These are phyloP conservation scores for Camptogramma bilineatum DNA, from an alignment of 2,888 invertebrate species.

Conservation along the genomic window DNA sequence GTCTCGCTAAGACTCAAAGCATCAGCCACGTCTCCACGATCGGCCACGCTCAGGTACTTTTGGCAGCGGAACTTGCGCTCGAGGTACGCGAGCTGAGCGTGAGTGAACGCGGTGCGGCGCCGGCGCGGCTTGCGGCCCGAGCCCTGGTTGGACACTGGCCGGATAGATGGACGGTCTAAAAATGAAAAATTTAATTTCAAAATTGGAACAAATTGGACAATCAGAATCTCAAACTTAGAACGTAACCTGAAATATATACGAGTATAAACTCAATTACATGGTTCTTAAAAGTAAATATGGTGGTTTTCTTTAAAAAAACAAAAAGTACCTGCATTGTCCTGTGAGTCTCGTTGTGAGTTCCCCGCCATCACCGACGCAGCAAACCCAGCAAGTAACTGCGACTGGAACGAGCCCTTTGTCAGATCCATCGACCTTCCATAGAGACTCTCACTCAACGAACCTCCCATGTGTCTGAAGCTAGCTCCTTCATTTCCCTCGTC, in stretches of 20 bases:
- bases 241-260: too few relatives aligned
- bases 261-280: too few relatives aligned
- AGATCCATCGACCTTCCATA: slow-evolving; percentile 78
- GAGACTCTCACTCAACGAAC: slow-evolving; percentile 67
- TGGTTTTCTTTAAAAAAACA: too few relatives aligned
- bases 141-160: slow-evolving; percentile 57
- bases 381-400: slow-evolving; percentile 76
- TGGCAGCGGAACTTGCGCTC: slow-evolving; percentile 97
- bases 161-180: slow-evolving; percentile 62
- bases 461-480: slow-evolving; percentile 62
- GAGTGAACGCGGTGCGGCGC: slow-evolving; percentile 96
- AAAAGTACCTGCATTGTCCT: slow-evolving; percentile 65
- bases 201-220: slow-evolving; percentile 36
- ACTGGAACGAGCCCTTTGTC: slow-evolving; percentile 75
- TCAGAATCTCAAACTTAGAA: too few relatives aligned
- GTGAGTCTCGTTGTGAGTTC: slow-evolving; percentile 68
- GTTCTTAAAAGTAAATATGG: too few relatives aligned
- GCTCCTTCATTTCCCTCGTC: slow-evolving; percentile 58
- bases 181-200: not conserved
- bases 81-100: slow-evolving; percentile 95
- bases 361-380: slow-evolving; percentile 77
- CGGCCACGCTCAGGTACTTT: slow-evolving; percentile 97
- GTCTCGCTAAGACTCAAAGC: slow-evolving; percentile 95
- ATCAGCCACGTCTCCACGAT: slow-evolving; percentile 96
- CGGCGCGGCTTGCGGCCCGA: slow-evolving; percentile 92